These are phyloP conservation scores for Hystrix cristata DNA, from an alignment of 2,113 vertebrate species.

Conservation along the genomic window DNA sequence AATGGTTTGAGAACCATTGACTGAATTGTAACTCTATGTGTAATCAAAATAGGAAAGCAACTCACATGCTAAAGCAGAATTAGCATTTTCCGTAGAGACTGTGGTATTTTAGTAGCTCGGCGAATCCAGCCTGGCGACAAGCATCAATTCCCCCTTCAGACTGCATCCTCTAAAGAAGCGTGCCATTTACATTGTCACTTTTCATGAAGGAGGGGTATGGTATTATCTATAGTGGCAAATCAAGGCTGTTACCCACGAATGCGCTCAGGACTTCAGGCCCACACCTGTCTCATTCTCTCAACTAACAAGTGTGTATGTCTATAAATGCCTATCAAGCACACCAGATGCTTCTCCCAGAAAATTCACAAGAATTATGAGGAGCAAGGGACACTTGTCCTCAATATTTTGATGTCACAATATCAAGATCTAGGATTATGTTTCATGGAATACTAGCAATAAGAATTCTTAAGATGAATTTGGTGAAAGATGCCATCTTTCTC, in stretches of 20 bases:
- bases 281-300: conserved; percentile 69
- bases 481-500: background rate
- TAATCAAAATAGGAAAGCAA: conserved; percentile 52
- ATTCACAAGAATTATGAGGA: conserved; percentile 51
- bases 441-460: background rate
- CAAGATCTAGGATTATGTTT: background rate
- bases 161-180: background rate
- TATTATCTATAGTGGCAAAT: conserved; percentile 40
- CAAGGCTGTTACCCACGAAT: conserved; percentile 38
- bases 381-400: conserved; percentile 52
- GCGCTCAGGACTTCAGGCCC: background rate
- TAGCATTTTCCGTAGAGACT: conserved; percentile 57
- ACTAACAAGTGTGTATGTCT: conserved; percentile 35
- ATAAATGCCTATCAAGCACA: conserved; percentile 46
- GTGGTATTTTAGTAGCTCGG: background rate
- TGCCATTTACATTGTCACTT: conserved; percentile 26
- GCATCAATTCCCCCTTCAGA: conserved; percentile 30
- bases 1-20: conserved; percentile 2
- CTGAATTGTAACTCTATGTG: background rate
- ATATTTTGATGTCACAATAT: background rate
- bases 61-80: background rate
- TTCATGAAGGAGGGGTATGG: background rate
- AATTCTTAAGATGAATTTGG: background rate
- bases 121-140: conserved; percentile 17
- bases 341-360: conserved; percentile 39